phyloP scores from a whole-genome alignment of 2,113 vertebrate species.

The Cyanoderma ruficeps region DNA sequence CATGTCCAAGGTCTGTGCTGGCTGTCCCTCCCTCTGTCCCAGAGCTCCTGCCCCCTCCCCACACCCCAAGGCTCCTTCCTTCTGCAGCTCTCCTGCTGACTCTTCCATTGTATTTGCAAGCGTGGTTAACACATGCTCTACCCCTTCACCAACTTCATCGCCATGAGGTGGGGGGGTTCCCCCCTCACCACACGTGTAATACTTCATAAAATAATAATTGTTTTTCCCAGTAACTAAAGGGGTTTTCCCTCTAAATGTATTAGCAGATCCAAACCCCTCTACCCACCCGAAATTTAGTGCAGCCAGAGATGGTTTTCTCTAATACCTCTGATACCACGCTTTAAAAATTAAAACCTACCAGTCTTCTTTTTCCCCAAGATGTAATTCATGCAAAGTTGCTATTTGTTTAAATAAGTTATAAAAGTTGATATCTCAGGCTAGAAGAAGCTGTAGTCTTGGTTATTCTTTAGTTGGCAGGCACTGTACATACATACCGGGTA shows the following conservation, averaged over 20 bases:
- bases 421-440: constrained; percentile 77
- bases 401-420: constrained; percentile 77
- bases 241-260: constrained; percentile 15
- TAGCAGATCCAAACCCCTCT: constrained; percentile 5
- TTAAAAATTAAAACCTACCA: constrained; percentile 48
- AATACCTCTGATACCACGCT: constrained; percentile 12
- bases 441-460: constrained; percentile 81
- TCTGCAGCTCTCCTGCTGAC: not conserved
- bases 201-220: not conserved
- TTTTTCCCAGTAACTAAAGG: not conserved
- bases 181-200: not conserved
- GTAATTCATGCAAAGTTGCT: constrained; percentile 79
- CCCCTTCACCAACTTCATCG: not conserved
- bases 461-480: constrained; percentile 79
- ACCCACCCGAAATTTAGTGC: constrained; percentile 39
- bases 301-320: constrained; percentile 42
- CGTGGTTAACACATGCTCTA: not conserved
- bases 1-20: accelerated
- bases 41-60: not conserved
- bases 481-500: constrained; percentile 84
- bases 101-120: not conserved
- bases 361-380: constrained; percentile 46
- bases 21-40: not conserved
- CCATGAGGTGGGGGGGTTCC: not conserved
- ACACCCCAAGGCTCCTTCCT: not conserved